Percentiles rank a stretch among this genome's conserved stretches.
These are phyloP conservation scores for Bagarius yarrelli DNA, from an alignment of 2,113 vertebrate genomes.

Conservation along the genomic window DNA sequence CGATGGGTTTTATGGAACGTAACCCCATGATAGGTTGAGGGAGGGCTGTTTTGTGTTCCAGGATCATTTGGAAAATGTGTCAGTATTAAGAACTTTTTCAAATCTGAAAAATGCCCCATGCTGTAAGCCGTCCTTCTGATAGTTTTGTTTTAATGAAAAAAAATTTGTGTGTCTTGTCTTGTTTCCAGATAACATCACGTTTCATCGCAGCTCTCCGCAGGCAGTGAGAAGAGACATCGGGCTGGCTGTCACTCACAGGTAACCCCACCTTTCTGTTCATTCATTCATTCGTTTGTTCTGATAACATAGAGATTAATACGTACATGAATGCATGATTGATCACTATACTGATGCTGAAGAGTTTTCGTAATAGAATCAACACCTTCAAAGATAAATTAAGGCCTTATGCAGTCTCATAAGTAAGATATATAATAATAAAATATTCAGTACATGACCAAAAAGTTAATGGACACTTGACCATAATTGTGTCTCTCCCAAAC, in stretches of 20 bases:
- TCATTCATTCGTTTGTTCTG: neutral
- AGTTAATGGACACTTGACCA: too few species aligned
- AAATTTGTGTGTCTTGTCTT: neutral
- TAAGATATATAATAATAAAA: too few species aligned
- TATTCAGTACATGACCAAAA: too few species aligned
- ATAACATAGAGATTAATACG: neutral
- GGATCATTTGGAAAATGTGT: too few species aligned
- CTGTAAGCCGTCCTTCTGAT: too few species aligned
- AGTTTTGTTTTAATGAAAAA: too few species aligned
- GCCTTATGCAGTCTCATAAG: neutral
- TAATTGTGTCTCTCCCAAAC: too few species aligned
- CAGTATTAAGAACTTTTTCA: too few species aligned
- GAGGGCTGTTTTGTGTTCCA: too few species aligned
- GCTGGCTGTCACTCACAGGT: constrained; percentile 94
- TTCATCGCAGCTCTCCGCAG: constrained; percentile 88
- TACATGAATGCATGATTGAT: neutral
- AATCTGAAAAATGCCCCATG: too few species aligned
- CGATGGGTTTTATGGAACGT: too few species aligned
- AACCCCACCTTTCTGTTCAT: neutral
- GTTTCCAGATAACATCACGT: constrained; percentile 73
- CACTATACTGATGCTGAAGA: neutral
- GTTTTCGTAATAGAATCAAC: neutral
- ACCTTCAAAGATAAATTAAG: neutral
- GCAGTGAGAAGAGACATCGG: constrained; percentile 91
- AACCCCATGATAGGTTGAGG: too few species aligned